Evolutionary conservation across 2,888 invertebrate species (phyloP).

Genomic region (Pyrgus malvae): DNA sequence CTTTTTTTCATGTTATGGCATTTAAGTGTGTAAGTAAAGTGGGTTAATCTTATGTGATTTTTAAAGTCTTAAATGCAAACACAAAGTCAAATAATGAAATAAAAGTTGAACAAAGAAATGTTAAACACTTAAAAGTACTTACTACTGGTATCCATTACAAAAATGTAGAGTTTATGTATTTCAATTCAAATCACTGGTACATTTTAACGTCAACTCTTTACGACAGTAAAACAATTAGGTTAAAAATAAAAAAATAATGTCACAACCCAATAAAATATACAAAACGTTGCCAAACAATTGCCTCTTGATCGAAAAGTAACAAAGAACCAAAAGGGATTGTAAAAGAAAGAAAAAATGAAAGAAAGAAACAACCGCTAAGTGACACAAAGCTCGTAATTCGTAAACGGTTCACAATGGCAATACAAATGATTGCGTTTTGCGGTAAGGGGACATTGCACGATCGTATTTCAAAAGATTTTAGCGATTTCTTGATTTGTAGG

Average conservation of each 20-base stretch:
- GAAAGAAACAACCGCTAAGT: slow-evolving; percentile 39
- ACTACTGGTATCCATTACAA: slow-evolving; percentile 7
- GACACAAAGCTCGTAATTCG: slow-evolving; percentile 49
- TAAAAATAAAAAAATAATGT: slow-evolving; percentile 15
- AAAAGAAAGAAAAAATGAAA: slow-evolving; percentile 36
- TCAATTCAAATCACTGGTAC: no score
- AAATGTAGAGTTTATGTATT: no score
- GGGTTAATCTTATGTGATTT: no score
- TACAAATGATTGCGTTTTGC: slow-evolving; percentile 55
- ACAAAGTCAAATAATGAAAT: no score
- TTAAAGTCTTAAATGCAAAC: no score
- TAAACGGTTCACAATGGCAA: slow-evolving; percentile 50
- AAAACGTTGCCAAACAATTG: slow-evolving; percentile 33
- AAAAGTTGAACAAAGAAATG: no score
- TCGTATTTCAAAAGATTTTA: slow-evolving; percentile 30
- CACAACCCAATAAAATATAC: slow-evolving; percentile 2
- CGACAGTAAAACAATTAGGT: slow-evolving; percentile 17
- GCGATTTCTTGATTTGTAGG: slow-evolving; percentile 18
- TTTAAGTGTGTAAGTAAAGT: no score
- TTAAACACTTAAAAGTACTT: no score
- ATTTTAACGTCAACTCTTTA: slow-evolving; percentile 23
- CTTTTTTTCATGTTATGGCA: no score
- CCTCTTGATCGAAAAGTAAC: slow-evolving; percentile 39
- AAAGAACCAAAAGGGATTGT: slow-evolving; percentile 35
- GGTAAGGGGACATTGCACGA: slow-evolving; percentile 48